Conservation (phyloP, 2,797 vertebrate genomes). For the Onychomys arenicola region DNA sequence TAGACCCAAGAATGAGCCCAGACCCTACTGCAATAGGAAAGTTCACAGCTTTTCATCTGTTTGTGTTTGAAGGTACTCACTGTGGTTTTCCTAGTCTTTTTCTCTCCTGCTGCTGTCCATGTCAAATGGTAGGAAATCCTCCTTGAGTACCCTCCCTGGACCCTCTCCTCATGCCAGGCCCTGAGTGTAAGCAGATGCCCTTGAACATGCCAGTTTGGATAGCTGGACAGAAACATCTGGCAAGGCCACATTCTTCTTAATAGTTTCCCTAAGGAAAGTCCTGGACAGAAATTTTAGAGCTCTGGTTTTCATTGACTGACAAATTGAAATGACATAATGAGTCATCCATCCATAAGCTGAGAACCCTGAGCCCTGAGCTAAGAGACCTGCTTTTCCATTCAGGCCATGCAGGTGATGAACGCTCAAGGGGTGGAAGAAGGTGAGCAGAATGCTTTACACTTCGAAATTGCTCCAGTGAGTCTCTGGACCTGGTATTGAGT, state of each 20-base stretch:
- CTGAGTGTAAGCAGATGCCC: conserved; percentile 70
- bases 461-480: not conserved
- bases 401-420: not conserved
- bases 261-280: conserved; percentile 59
- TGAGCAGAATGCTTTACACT: not conserved
- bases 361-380: not conserved
- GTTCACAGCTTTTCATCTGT: not conserved
- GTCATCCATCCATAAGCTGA: not conserved
- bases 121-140: not conserved
- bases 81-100: conserved; percentile 9
- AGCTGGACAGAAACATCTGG: conserved; percentile 60
- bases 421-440: not conserved
- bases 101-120: not conserved
- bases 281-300: conserved; percentile 57
- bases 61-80: not conserved
- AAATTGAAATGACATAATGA: conserved; percentile 59
- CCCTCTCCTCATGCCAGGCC: conserved; percentile 29
- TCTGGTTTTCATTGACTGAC: conserved; percentile 74
- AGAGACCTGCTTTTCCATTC: not conserved
- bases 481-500: not conserved
- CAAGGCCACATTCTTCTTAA: conserved; percentile 42
- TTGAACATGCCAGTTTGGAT: conserved; percentile 46
- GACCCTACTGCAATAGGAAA: not conserved
- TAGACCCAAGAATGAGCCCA: not conserved
- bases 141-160: not conserved